Evolutionary conservation across 1,140 invertebrate genomes (phyloP).

Genomic region (Galendromus occidentalis): DNA sequence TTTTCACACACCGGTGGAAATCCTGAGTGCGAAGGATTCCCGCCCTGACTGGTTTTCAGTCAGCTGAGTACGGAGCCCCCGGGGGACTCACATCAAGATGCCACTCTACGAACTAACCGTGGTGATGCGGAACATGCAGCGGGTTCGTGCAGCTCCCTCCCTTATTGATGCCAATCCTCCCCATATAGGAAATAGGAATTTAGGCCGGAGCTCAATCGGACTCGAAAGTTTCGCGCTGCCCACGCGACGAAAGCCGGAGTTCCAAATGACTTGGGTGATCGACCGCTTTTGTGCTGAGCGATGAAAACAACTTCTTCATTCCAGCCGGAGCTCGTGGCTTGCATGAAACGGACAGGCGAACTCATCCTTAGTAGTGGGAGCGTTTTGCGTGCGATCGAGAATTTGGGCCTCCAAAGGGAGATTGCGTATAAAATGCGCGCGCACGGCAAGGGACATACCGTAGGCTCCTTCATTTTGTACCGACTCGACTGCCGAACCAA

Average conservation of each 20-base stretch:
- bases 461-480: slow-evolving; percentile 3
- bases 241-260: no score
- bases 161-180: neutral
- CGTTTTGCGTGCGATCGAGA: neutral
- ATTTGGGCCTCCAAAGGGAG: neutral
- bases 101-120: neutral
- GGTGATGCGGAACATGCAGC: neutral
- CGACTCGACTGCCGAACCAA: neutral
- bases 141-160: neutral
- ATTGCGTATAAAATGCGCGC: neutral
- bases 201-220: no score
- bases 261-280: neutral
- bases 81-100: neutral
- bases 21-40: no score
- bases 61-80: no score
- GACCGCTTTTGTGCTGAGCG: neutral
- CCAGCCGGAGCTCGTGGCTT: neutral
- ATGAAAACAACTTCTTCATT: neutral
- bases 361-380: neutral
- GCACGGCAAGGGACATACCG: neutral
- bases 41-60: no score
- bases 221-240: no score
- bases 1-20: no score
- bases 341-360: neutral
- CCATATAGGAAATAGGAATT: neutral